Evolutionary conservation across 2,797 vertebrate genomes (phyloP).

Genomic region (Falco peregrinus): DNA sequence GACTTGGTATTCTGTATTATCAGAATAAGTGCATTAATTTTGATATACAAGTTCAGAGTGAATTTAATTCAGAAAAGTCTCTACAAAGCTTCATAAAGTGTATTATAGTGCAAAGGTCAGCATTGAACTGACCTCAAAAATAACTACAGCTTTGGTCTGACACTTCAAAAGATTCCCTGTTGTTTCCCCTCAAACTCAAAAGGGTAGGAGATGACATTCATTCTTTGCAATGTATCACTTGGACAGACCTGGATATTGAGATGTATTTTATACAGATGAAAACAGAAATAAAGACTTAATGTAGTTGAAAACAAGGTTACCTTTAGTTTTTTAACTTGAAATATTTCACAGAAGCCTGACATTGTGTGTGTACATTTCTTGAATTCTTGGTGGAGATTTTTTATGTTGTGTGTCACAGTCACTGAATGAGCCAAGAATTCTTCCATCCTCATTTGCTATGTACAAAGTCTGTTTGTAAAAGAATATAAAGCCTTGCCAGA

Average conservation of each 20-base stretch:
- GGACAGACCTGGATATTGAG: slow-evolving; percentile 40
- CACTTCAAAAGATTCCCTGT: slow-evolving; percentile 49
- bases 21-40: slow-evolving; percentile 11
- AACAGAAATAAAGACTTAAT: slow-evolving; percentile 58
- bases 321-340: slow-evolving; percentile 49
- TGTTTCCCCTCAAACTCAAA: slow-evolving; percentile 27
- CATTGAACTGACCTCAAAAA: slow-evolving; percentile 56
- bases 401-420: not conserved
- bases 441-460: slow-evolving; percentile 1
- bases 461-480: slow-evolving; percentile 44
- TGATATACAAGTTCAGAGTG: not conserved
- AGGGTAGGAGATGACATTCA: slow-evolving; percentile 33
- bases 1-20: not conserved
- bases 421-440: slow-evolving; percentile 7
- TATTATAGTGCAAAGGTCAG: slow-evolving; percentile 30
- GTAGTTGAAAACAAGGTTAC: slow-evolving; percentile 61
- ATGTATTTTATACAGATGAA: slow-evolving; percentile 62
- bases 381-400: slow-evolving; percentile 35
- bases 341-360: slow-evolving; percentile 45
- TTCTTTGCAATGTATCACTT: slow-evolving; percentile 48
- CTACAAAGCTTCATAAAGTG: not conserved
- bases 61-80: not conserved
- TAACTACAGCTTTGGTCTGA: slow-evolving; percentile 55
- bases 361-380: not conserved
- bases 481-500: slow-evolving; percentile 4